Percentiles rank a stretch among this genome's conserved stretches.
Evolutionary conservation across 2,888 invertebrate genomes (phyloP).

Genomic region (Dorcus parallelipipedus): DNA sequence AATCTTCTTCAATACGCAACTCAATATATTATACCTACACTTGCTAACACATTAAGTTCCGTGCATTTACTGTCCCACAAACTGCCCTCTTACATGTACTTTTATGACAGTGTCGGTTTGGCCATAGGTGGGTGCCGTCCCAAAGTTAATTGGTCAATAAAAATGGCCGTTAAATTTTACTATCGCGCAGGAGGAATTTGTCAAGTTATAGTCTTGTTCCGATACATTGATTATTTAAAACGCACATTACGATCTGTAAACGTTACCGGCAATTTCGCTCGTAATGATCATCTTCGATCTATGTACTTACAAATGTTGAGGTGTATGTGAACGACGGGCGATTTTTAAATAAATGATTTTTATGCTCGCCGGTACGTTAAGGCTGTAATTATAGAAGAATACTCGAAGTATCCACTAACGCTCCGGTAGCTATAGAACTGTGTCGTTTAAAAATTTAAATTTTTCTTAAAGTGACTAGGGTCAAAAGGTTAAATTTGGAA

Average conservation of each 20-base stretch:
- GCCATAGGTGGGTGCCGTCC: neutral
- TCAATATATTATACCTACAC: no score
- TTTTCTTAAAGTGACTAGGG: no score
- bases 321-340: conserved; percentile 16
- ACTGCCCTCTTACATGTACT: neutral
- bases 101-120: neutral
- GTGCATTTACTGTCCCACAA: neutral
- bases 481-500: no score
- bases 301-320: conserved; percentile 16
- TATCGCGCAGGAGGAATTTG: neutral
- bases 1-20: no score
- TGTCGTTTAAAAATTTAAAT: no score
- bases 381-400: neutral
- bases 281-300: conserved; percentile 33
- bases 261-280: conserved; percentile 31
- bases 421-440: no score
- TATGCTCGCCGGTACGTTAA: conserved; percentile 8
- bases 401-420: no score
- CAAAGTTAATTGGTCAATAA: conserved; percentile 2
- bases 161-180: conserved; percentile 2
- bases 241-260: conserved; percentile 36
- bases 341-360: conserved; percentile 33
- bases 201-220: conserved; percentile 23
- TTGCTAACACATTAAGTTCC: neutral
- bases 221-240: conserved; percentile 26